Base-by-base conservation (phyloP, 2,113 vertebrate genomes). In the Neogobius melanostomus region DNA sequence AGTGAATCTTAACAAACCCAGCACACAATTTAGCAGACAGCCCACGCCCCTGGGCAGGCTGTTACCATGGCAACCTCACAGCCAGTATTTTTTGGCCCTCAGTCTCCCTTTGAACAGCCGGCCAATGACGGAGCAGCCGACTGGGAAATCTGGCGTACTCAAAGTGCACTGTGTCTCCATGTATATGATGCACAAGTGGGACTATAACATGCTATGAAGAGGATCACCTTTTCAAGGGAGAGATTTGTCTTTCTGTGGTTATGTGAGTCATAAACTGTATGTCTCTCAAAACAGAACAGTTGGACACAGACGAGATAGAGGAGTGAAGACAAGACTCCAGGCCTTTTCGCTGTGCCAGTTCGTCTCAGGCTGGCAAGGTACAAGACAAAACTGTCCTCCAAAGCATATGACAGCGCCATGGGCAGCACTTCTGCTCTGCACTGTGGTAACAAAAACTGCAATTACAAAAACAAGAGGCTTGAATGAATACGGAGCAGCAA, bases 1-100 rank as follows among this genome's bases (percentile, higher is more conserved):
- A 53, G 50, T 36, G 63, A 80, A 72, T 53, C 62, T 82, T 89
- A 84, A 88, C 79, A 87, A 88, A 84, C 84, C 17, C 68, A 64
- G 75, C 64, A 54, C 85, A 88, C 87, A 87, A 85, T 88, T 89
- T 89, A 86, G 80, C 81, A 90, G 82, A 88, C 83, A 89, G 79
- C 85, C 83, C 75, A 84, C 79, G 75, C 88, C 84, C 83, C 77
- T 85, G 85, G 86, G 86, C 79, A 85, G 89, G 79, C 87, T 85
- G 89, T 91, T 88, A 80, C 90, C 80, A 88, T 90, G 80, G 88
- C 61, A 91, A 90, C 87, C 78, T 85, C 87, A 85, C 81, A 89
- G 88, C 88, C 83, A 85, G 80, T 72, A 66, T 85, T 88, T 85
- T 85, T 85, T 90, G 88, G 89, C 85, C 79, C 63, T 69, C 77